Conservation (phyloP, 2,113 vertebrate genomes). For the Heliornis fulica region DNA sequence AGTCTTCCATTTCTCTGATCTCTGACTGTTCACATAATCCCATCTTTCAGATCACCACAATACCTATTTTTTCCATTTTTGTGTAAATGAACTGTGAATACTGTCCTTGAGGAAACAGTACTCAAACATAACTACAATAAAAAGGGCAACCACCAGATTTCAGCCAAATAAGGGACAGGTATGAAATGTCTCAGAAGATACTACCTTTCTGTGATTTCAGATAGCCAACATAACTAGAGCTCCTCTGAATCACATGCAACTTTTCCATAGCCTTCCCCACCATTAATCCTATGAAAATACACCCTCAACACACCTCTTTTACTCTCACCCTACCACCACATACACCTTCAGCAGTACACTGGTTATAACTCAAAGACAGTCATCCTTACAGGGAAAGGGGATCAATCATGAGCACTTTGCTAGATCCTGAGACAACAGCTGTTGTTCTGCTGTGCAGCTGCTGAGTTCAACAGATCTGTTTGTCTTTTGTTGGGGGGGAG, state of each 20-base stretch:
- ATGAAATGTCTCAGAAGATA: neutral
- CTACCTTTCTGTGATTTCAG: neutral
- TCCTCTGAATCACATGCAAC: neutral
- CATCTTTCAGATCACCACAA: neutral
- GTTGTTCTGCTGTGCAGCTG: neutral
- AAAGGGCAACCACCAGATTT: neutral
- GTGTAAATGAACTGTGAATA: neutral
- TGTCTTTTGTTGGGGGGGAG: neutral
- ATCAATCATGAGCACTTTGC: neutral
- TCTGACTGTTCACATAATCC: neutral
- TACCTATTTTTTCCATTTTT: neutral
- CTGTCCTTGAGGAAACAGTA: neutral
- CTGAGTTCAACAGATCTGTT: neutral
- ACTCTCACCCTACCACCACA: neutral
- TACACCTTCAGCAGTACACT: rapidly evolving
- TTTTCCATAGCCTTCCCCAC: neutral
- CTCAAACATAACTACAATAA: neutral
- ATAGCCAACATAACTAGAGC: neutral
- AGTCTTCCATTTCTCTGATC: neutral
- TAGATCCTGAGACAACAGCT: neutral
- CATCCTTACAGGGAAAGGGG: neutral
- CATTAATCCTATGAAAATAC: neutral
- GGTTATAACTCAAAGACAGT: neutral
- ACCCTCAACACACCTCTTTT: neutral
- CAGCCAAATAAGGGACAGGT: neutral